Percentiles rank a stretch among this genome's conserved stretches.
These are phyloP conservation scores for Blennius ocellaris DNA, from an alignment of 2,113 vertebrate species.

Conservation along the genomic window DNA sequence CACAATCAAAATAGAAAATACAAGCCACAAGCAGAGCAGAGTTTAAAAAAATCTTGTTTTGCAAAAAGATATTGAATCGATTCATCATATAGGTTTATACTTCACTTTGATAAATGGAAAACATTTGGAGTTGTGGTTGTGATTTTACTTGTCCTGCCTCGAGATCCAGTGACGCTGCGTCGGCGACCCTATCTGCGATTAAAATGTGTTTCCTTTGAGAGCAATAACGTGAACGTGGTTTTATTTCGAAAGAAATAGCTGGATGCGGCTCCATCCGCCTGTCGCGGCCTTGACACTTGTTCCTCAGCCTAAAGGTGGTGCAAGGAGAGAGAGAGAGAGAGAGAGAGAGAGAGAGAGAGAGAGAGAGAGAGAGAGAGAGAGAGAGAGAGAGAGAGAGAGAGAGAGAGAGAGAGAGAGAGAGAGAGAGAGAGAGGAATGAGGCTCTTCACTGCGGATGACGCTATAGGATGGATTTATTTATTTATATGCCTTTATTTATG, in stretches of 20 bases:
- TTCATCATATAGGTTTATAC: no score
- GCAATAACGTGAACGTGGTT: background rate
- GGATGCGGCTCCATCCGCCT: constrained; percentile 1
- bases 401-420: no score
- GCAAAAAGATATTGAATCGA: no score
- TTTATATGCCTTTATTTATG: constrained; percentile 73
- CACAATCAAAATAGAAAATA: no score
- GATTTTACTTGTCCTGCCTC: no score
- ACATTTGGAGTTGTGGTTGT: no score
- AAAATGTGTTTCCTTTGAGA: no score
- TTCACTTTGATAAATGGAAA: no score
- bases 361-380: constrained; percentile 72
- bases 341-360: constrained; percentile 72
- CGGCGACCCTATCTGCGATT: no score
- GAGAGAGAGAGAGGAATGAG: constrained; percentile 64
- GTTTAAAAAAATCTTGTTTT: no score
- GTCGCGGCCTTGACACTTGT: background rate
- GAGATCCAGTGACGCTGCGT: no score
- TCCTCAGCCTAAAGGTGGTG: constrained; percentile 69
- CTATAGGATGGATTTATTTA: constrained; percentile 78
- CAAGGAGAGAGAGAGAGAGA: constrained; percentile 75
- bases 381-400: constrained; percentile 72
- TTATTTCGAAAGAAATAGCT: constrained; percentile 56
- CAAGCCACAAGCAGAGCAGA: no score
- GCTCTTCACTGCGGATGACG: constrained; percentile 82